Percentiles rank a stretch among this genome's conserved stretches.
phyloP scores from a whole-genome alignment of 1,140 invertebrate genomes.

The Homalodisca vitripennis region DNA sequence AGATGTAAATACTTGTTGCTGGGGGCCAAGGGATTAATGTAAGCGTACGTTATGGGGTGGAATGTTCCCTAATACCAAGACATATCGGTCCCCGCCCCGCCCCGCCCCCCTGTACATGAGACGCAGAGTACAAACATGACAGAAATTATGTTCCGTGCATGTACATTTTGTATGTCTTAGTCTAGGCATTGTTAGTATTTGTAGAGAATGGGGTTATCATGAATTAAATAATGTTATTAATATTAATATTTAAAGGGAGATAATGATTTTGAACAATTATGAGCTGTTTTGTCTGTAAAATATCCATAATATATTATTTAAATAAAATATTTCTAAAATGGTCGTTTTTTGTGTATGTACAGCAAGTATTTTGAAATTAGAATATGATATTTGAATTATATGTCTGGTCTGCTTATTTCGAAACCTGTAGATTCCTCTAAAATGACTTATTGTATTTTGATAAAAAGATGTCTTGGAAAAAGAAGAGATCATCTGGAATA shows the following conservation, averaged over 20 bases:
- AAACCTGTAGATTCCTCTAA: too few relatives aligned
- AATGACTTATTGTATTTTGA: too few relatives aligned
- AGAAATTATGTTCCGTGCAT: conserved; percentile 2
- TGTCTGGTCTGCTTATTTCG: not conserved
- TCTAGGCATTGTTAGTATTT: conserved; percentile 15
- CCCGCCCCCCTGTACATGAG: too few relatives aligned
- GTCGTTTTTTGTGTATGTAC: conserved; percentile 29
- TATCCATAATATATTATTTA: conserved; percentile 26
- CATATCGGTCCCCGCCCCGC: not conserved
- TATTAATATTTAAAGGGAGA: conserved; percentile 21
- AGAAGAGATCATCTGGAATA: too few relatives aligned
- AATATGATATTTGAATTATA: conserved; percentile 29
- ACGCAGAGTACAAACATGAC: conserved; percentile 28
- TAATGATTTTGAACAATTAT: conserved; percentile 19
- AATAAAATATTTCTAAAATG: conserved; percentile 18
- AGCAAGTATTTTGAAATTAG: conserved; percentile 31
- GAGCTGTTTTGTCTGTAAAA: conserved; percentile 18
- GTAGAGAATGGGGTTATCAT: conserved; percentile 13
- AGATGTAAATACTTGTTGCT: conserved; percentile 24
- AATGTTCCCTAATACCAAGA: too few relatives aligned
- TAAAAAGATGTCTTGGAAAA: too few relatives aligned
- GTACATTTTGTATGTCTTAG: conserved; percentile 31
- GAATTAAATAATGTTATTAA: conserved; percentile 13
- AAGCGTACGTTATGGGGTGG: too few relatives aligned
- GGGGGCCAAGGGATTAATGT: not conserved